Base-by-base conservation (phyloP, 2,113 vertebrate genomes). In the Solea solea region DNA sequence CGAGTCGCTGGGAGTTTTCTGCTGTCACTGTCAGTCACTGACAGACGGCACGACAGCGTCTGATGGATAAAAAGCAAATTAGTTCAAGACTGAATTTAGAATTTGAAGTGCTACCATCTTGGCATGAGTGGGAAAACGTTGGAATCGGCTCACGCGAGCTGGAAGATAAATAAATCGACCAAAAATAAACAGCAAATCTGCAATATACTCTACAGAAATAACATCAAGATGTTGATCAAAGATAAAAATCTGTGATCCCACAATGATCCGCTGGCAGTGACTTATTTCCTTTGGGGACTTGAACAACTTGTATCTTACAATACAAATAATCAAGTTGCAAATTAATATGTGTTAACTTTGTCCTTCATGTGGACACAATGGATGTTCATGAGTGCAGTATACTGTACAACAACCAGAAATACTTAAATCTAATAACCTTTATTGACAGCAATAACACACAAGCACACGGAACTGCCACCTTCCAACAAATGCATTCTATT, bases 21-120 rank as follows among this genome's bases (percentile, higher is more conserved):
- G 64, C 76, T 69, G 83, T 78, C 73, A 78, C 79, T 83, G 80
- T 87, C 86, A 88, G 84, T 84, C 80, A 88, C 91, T 86, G 90
- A 49, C 71, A 78, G 68, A 63, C 3, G 34, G 34, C 75, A 82
- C 85, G 86, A 89, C 45, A 82, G 78, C 80, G 69, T 77, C 69
- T 78, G 85, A 87, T 85, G 83, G 78, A 90, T 89, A 89, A 90
- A 74, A 65, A 79, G 70, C 58, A 79, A 83, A 91, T 90, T 87
- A 84, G 87, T 89, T 91, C 78, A 85, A 67, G 72, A 80, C 69
- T 51, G 34, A 79, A 82, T 86, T 88, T 84, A 80, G 83, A 88
- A 84, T 88, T 69, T 86, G 69, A 85, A 84, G 76, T 76, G 82
- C 75, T 81, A 73, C 69, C 65, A 74, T 71, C 58, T 75, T 82